phyloP scores from a whole-genome alignment of 2,888 invertebrate genomes.

The Onthophagus sagittarius region DNA sequence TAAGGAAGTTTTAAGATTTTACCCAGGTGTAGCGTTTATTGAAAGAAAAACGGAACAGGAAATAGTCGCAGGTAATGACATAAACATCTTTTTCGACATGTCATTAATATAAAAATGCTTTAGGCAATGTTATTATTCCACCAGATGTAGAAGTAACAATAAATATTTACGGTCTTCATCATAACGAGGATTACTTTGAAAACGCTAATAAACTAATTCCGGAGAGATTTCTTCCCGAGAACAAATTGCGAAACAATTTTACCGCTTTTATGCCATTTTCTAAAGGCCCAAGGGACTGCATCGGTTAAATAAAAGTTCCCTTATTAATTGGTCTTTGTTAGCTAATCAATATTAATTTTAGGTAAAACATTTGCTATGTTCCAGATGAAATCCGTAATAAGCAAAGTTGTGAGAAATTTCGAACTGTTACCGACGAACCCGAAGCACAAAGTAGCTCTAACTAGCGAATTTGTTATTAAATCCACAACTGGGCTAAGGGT shows the following conservation, averaged over 20 bases:
- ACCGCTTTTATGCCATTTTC: slow-evolving; percentile 9
- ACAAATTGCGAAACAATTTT: not conserved
- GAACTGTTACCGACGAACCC: slow-evolving; percentile 13
- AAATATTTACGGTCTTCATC: slow-evolving; percentile 5
- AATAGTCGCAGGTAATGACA: slow-evolving; percentile 12
- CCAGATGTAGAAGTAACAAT: slow-evolving; percentile 7
- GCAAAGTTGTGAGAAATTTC: slow-evolving; percentile 18
- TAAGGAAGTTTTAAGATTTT: slow-evolving; percentile 19
- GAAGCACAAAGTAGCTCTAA: slow-evolving; percentile 11
- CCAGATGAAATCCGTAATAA: slow-evolving; percentile 16
- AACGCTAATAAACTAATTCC: slow-evolving; percentile 14
- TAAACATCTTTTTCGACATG: slow-evolving; percentile 21
- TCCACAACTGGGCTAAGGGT: slow-evolving; percentile 18
- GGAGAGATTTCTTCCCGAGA: slow-evolving; percentile 17
- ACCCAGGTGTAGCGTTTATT: slow-evolving; percentile 14
- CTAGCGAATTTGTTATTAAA: slow-evolving; percentile 21
- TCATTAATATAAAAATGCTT: not conserved
- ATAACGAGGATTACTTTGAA: slow-evolving; percentile 8
- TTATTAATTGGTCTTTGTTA: not conserved
- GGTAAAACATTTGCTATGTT: slow-evolving; percentile 22
- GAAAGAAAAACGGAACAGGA: slow-evolving; percentile 17
- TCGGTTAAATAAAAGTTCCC: slow-evolving; percentile 9
- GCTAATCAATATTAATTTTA: not conserved
- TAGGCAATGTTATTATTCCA: slow-evolving; percentile 14
- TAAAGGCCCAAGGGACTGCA: slow-evolving; percentile 17